Evolutionary conservation across 2,888 invertebrate species (phyloP).

Genomic region (Tachina fera): DNA sequence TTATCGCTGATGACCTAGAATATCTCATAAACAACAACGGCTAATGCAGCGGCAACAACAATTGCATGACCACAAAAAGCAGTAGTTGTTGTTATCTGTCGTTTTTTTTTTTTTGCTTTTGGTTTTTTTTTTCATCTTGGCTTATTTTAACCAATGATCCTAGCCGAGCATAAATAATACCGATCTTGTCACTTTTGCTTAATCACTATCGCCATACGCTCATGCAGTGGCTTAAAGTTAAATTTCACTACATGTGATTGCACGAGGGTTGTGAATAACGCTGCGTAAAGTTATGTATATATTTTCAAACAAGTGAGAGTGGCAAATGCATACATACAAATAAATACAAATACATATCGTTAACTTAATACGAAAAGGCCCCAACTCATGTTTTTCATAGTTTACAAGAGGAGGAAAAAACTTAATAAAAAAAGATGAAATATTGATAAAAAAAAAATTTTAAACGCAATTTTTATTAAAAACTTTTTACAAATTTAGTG

Average conservation of each 20-base stretch:
- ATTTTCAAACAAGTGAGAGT: neutral
- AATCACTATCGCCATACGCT: conserved; percentile 64
- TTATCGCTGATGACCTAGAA: conserved; percentile 71
- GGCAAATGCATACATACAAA: neutral
- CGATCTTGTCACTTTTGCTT: conserved; percentile 71
- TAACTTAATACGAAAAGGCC: too few species aligned
- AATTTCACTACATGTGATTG: neutral
- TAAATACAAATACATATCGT: neutral
- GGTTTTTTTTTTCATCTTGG: conserved; percentile 36
- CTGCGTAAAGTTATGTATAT: neutral
- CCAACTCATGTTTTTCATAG: too few species aligned
- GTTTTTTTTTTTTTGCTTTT: conserved; percentile 10
- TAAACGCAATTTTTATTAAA: too few species aligned
- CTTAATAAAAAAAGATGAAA: too few species aligned
- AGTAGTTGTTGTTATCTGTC: conserved; percentile 33
- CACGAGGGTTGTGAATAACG: conserved; percentile 7
- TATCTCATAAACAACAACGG: conserved; percentile 61
- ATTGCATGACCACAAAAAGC: conserved; percentile 31
- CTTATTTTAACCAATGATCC: conserved; percentile 59
- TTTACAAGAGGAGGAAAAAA: too few species aligned
- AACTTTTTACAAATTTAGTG: too few species aligned
- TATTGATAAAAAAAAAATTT: too few species aligned
- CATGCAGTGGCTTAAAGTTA: conserved; percentile 14
- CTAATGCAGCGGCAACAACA: conserved; percentile 40
- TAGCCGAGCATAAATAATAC: conserved; percentile 66